Base-by-base conservation (phyloP, 1,140 invertebrate species). In the Eufriesea mexicana region DNA sequence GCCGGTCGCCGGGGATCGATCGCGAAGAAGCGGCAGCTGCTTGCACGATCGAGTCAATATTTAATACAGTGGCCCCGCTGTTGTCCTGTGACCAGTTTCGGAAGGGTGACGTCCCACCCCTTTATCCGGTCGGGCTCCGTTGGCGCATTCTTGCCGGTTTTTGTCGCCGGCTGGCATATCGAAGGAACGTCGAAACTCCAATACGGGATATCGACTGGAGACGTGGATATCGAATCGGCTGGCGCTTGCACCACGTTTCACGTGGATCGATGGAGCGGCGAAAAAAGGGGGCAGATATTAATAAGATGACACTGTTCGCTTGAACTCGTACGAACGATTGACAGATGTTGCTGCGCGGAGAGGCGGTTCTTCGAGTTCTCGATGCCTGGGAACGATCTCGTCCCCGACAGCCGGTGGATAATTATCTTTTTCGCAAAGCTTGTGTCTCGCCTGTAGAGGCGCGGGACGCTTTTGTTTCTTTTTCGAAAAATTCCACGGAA, bases 111-210 rank as follows among this genome's bases (percentile, higher is more conserved):
- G 90, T 90, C 84, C 90, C 90, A 91, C 88, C 90, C 90, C 85
- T 86, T 86, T 85, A 49, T 68, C 72, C 61, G 82, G 88, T 85
- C 86, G 64, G 61, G 64, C 35, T 18, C 20, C 89, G 35, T n/a
- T 28, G 80, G 86, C 84, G 88, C 92, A 93, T 93, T 92, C 92
- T 90, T 87, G 78, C 87, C 84, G 85, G 90, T 93, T 93, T 93
- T 93, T 93, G 92, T 85, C 78, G 77, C 74, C 84, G 75, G 51
- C 66, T 73, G 86, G 84, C 80, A 74, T 91, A 91, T 86, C 85
- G 83, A 74, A 77, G 74, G 80, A 89, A 89, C 88, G 83, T 83
- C 85, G 72, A 89, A 87, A 86, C 88, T 83, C 87, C 88, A 76
- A 89, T 89, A 59, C 75, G 76, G 71, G 86, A 81, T 80, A 72